Evolutionary conservation across 2,113 vertebrate genomes (phyloP).

Genomic region (Pseudorectes ferrugineus): DNA sequence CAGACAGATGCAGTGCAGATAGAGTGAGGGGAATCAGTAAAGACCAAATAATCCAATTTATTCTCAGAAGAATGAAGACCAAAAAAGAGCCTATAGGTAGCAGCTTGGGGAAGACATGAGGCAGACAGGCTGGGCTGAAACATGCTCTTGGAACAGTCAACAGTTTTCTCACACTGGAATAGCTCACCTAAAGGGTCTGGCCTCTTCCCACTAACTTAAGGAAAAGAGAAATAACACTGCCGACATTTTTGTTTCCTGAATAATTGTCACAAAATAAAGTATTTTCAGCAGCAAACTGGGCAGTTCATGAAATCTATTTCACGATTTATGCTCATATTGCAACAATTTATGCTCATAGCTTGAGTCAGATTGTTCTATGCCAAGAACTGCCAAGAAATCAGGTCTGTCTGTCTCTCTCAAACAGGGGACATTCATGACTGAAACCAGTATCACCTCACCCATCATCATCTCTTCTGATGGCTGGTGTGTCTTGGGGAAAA

Average conservation of each 20-base stretch:
- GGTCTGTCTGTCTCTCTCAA: not conserved
- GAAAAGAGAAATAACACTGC: not conserved
- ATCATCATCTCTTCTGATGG: not conserved
- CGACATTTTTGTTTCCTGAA: not conserved
- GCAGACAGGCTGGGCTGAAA: not conserved
- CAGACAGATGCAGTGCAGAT: not conserved
- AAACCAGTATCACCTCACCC: not conserved
- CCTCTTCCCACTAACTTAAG: not conserved
- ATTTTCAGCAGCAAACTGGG: not conserved
- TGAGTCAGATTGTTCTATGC: not conserved
- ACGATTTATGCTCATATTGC: not conserved
- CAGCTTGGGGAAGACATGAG: fast-evolving
- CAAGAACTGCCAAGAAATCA: not conserved
- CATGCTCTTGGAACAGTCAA: not conserved
- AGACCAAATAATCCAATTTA: not conserved
- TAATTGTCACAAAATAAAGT: not conserved
- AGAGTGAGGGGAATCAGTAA: not conserved
- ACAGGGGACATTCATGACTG: not conserved
- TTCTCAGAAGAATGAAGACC: not conserved
- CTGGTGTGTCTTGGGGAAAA: not conserved
- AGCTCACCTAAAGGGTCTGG: not conserved
- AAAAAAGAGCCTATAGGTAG: not conserved
- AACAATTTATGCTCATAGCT: not conserved
- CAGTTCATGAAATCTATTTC: not conserved
- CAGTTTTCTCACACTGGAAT: not conserved